These are phyloP conservation scores for Ophion obscuratus DNA, from an alignment of 2,888 invertebrate genomes.

Conservation along the genomic window DNA sequence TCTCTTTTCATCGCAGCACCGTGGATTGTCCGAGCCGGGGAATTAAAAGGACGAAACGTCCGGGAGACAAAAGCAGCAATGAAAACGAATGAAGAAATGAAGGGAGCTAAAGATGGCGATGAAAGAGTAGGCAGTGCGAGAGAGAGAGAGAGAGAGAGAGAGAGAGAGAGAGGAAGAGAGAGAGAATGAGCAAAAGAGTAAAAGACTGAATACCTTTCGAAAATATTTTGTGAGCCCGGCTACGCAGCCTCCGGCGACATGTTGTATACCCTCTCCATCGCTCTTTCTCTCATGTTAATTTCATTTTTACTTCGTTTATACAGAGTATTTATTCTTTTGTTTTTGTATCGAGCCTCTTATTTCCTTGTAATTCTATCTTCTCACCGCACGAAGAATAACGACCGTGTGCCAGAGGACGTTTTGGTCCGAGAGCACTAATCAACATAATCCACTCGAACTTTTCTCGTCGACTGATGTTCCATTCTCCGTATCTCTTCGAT, in stretches of 20 bases:
- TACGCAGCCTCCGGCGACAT: slow-evolving; percentile 54
- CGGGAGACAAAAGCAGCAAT: slow-evolving; percentile 13
- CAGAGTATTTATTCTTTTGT: too few species aligned
- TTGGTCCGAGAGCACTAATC: too few species aligned
- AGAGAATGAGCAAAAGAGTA: slow-evolving; percentile 3
- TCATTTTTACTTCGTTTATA: not conserved
- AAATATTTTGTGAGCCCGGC: slow-evolving; percentile 59
- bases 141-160: slow-evolving; percentile 1
- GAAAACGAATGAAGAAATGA: slow-evolving; percentile 36
- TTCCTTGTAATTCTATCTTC: too few species aligned
- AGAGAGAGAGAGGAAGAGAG: slow-evolving; percentile 5
- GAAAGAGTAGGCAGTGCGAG: slow-evolving; percentile 7
- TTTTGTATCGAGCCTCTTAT: too few species aligned
- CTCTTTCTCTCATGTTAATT: slow-evolving; percentile 16
- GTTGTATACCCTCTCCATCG: slow-evolving; percentile 1
- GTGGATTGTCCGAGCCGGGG: slow-evolving; percentile 31
- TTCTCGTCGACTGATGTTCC: too few species aligned
- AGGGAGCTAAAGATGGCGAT: slow-evolving; percentile 13
- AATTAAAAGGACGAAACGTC: slow-evolving; percentile 42
- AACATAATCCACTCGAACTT: too few species aligned
- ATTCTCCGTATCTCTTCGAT: too few species aligned
- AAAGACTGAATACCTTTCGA: slow-evolving; percentile 57
- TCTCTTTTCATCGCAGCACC: slow-evolving; percentile 19
- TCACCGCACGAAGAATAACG: too few species aligned
- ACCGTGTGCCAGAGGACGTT: too few species aligned